Evolutionary conservation across 2,888 invertebrate species (phyloP), one percentile per base, ranked within the genome.

Genomic region (Orthosia gracilis): DNA sequence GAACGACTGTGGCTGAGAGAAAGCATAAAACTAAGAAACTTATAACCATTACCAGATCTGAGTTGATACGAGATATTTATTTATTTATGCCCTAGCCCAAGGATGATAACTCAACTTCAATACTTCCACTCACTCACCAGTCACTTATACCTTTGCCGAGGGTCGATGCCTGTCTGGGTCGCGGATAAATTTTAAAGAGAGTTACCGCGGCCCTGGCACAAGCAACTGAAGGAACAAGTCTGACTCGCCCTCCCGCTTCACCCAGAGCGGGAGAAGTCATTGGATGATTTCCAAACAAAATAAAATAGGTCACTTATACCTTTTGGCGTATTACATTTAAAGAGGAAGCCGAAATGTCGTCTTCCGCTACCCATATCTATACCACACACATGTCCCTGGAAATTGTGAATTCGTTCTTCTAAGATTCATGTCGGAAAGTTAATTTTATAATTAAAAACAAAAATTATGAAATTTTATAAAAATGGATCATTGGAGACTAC

Each of bases 1-100:
- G 45, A 68, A 66, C 31, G 59, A 67, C 13, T 82, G 59, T 18
- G 52, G 18, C 45, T 49, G 11, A 49, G 52, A 50, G 26, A 62
- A 31, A 47, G 31, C 49, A 55, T 21, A 52, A 23, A 76, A 45
- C 17, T 62, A 64, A 58, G 3, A 23, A 12, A 18, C 15, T 55
- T 17, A 52, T 15, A 21, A n/a, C 13, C 15, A 40, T 21, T 21
- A 21, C 52, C 17, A 52, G 15, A 12, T 45, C 17, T 2, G 1
- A 45, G 9, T 54, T 17, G 2, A 45, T 23, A 40, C 11, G 12
- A 12, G 13, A n/a, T 26, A 26, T 21, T 17, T 18, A n/a, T 26
- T 31, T 4, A 49, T n/a, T 58, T 58, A 12, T 3, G n/a, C 15
- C 13, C 31, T 31, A 4, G 15, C 18, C 7, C 31, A 31, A 5